Conservation (phyloP, 2,113 vertebrate genomes). For the Cyanoramphus novaezelandiae region DNA sequence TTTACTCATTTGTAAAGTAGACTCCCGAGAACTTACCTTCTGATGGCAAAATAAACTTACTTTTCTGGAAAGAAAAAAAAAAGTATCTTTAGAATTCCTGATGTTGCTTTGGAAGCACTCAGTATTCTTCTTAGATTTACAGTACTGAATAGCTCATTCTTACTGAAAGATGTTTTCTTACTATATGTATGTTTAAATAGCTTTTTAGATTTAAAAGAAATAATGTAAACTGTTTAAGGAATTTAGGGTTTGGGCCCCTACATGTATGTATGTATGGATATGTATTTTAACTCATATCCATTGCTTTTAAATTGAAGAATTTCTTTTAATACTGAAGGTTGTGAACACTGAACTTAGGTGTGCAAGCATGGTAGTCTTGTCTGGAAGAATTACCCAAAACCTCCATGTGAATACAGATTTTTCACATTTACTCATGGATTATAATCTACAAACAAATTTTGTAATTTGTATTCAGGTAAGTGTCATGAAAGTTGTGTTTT, state of each 20-base stretch:
- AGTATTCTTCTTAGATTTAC: neutral
- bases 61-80: neutral
- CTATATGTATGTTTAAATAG: neutral
- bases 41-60: neutral
- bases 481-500: neutral
- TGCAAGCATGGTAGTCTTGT: neutral
- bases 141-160: neutral
- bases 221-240: neutral
- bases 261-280: rapidly evolving
- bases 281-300: neutral
- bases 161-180: neutral
- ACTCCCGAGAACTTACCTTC: neutral
- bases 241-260: neutral
- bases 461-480: neutral
- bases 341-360: neutral
- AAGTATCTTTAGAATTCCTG: neutral
- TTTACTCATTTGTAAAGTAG: neutral
- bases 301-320: neutral
- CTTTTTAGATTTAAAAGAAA: neutral
- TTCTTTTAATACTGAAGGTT: neutral
- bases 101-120: neutral
- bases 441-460: neutral
- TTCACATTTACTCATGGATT: neutral
- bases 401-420: neutral
- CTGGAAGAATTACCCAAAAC: neutral